Conservation (phyloP, 2,888 invertebrate species). For the Ypsolopha scabrella region DNA sequence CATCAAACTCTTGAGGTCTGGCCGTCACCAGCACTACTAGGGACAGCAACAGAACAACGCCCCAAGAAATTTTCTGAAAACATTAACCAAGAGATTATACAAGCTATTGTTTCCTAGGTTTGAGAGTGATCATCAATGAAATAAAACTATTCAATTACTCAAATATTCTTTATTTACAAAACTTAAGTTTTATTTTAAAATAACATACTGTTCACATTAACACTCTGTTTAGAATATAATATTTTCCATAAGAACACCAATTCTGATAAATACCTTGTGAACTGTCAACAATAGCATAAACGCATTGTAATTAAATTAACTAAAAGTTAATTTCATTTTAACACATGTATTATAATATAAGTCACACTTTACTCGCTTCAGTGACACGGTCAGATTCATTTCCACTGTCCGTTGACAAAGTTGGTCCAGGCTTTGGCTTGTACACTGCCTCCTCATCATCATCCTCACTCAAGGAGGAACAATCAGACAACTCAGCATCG, state of each 20-base stretch:
- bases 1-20: conserved; percentile 53
- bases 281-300: too few species aligned
- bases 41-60: conserved; percentile 23
- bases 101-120: background rate
- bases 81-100: background rate
- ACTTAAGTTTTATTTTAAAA: background rate
- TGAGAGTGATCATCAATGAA: background rate
- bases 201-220: background rate
- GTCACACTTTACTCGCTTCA: conserved; percentile 7
- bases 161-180: background rate
- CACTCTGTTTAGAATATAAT: too few species aligned
- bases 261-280: too few species aligned
- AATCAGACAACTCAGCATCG: conserved; percentile 62
- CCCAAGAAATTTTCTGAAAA: background rate
- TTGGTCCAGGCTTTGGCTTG: conserved; percentile 18
- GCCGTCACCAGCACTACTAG: conserved; percentile 29
- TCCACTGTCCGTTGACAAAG: conserved; percentile 48
- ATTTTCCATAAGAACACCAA: too few species aligned
- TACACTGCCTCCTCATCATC: conserved; percentile 37
- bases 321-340: too few species aligned
- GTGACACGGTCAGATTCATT: conserved; percentile 47
- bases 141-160: background rate
- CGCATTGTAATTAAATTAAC: too few species aligned
- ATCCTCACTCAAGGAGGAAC: conserved; percentile 50
- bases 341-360: too few species aligned